A percentile compares a stretch with the other conserved stretches of the same genome.
Conservation (phyloP, 2,797 vertebrate species). For the Pseudomugil gertrudae region DNA sequence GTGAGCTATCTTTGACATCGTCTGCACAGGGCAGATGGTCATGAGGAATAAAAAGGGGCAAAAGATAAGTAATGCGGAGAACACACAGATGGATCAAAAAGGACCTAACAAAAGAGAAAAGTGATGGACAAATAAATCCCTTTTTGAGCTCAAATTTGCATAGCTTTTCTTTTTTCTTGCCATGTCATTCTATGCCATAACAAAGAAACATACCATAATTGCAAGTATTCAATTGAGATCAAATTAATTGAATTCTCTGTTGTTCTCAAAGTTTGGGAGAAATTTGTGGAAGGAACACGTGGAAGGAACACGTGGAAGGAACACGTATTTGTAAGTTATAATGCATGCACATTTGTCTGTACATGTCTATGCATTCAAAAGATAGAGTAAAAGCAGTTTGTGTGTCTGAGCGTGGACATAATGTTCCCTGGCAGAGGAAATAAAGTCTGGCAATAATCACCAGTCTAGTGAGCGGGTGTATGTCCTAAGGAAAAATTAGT, state of each 20-base stretch:
- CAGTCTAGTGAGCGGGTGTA: slow-evolving; percentile 46
- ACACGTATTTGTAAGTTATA: slow-evolving; percentile 13
- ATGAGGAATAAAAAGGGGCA: slow-evolving; percentile 64
- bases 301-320: slow-evolving; percentile 17
- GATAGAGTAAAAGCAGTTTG: slow-evolving; percentile 5
- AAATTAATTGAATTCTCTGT: slow-evolving; percentile 58
- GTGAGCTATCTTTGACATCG: slow-evolving; percentile 67
- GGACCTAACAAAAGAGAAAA: slow-evolving; percentile 37
- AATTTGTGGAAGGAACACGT: slow-evolving; percentile 61
- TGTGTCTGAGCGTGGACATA: slow-evolving; percentile 15
- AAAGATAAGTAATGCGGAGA: slow-evolving; percentile 14
- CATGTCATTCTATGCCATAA: slow-evolving; percentile 28
- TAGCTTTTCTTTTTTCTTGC: slow-evolving; percentile 10
- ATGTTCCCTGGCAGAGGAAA: slow-evolving; percentile 46
- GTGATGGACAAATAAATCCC: slow-evolving; percentile 35
- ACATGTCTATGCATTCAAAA: too few species aligned
- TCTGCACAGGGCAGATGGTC: slow-evolving; percentile 65
- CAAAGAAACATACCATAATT: slow-evolving; percentile 65
- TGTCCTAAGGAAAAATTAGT: slow-evolving; percentile 45
- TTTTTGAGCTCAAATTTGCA: slow-evolving; percentile 21
- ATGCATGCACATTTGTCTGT: slow-evolving; percentile 8
- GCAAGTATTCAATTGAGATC: slow-evolving; percentile 38
- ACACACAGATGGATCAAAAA: slow-evolving; percentile 31
- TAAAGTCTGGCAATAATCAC: slow-evolving; percentile 64
- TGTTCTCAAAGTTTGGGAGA: slow-evolving; percentile 45